These are phyloP conservation scores for Laticauda colubrina DNA, from an alignment of 2,113 vertebrate species.

Conservation along the genomic window DNA sequence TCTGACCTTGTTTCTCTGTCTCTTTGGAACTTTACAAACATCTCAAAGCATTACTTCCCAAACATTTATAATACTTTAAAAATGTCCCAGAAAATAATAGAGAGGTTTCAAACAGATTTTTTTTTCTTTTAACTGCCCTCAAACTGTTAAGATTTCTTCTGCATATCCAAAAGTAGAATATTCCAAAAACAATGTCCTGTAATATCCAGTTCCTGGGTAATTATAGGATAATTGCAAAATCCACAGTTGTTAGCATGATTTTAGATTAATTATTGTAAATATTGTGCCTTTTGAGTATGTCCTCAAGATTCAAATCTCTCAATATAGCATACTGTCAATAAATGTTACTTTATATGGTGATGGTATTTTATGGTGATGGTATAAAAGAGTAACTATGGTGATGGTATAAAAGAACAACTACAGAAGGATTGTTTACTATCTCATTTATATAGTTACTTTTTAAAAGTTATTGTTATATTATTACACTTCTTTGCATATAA, in stretches of 20 bases:
- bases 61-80: neutral
- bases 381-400: neutral
- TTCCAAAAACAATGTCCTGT: neutral
- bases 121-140: neutral
- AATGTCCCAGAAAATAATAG: neutral
- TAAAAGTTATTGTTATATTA: neutral
- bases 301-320: neutral
- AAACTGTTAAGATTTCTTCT: neutral
- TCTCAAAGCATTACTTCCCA: neutral
- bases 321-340: neutral
- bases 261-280: neutral
- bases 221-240: neutral
- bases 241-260: neutral
- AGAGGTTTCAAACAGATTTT: neutral
- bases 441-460: neutral
- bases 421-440: neutral
- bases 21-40: neutral
- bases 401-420: neutral
- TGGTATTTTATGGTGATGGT: neutral
- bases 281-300: neutral
- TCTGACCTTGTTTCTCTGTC: neutral
- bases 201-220: neutral
- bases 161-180: neutral
- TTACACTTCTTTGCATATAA: neutral
- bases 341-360: neutral